Percentiles rank a stretch among this genome's conserved stretches.
These are phyloP conservation scores for Chrysogorgia sp. DNA, from an alignment of 92 coral and sea anemone genomes.

Conservation along the genomic window DNA sequence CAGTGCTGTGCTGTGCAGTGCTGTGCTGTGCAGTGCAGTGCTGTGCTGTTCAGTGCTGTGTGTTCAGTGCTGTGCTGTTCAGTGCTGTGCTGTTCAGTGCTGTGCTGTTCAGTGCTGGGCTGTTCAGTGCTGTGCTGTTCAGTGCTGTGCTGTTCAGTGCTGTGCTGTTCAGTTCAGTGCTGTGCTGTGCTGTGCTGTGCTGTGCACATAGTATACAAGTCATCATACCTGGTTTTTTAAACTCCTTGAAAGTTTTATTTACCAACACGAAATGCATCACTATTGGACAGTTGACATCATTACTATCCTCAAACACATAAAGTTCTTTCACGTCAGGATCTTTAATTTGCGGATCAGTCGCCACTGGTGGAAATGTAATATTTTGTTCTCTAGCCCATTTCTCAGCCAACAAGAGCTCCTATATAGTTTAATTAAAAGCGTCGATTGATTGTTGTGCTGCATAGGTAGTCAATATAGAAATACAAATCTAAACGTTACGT, in stretches of 20 bases:
- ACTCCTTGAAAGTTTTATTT: constrained; percentile 37
- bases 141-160: neutral
- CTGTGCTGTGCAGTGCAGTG: too few species aligned
- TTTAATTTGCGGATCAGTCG: constrained; percentile 14
- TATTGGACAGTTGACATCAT: constrained; percentile 37
- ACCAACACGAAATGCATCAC: constrained; percentile 37
- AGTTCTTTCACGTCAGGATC: constrained; percentile 20
- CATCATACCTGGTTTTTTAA: constrained; percentile 31
- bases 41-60: neutral
- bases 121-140: neutral
- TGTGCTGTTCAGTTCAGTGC: neutral
- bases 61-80: too few species aligned
- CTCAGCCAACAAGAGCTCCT: constrained; percentile 46
- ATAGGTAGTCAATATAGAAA: neutral
- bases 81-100: too few species aligned
- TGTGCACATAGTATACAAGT: neutral
- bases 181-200: neutral
- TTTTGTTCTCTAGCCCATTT: constrained; percentile 28
- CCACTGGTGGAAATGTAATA: constrained; percentile 34
- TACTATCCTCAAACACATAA: constrained; percentile 26
- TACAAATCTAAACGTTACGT: neutral
- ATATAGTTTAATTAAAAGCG: neutral
- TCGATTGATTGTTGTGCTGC: neutral
- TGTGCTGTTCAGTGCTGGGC: neutral
- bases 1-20: neutral